A percentile compares a stretch with the other conserved stretches of the same genome.
These are phyloP conservation scores for Pelodiscus sinensis DNA, from an alignment of 2,113 vertebrate genomes.

Conservation along the genomic window DNA sequence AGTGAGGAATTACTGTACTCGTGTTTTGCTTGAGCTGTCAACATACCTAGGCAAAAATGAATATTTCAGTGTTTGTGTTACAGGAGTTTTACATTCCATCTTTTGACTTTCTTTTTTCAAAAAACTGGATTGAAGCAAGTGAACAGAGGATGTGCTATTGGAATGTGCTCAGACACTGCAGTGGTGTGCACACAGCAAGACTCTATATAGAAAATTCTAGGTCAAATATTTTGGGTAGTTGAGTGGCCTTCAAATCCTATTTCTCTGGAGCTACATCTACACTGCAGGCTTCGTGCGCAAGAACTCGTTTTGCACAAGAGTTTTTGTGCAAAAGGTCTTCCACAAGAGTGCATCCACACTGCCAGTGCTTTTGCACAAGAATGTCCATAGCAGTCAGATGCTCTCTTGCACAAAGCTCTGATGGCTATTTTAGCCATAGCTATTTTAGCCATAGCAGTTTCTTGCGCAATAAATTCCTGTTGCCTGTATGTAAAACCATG, in stretches of 20 bases:
- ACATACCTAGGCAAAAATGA: fast-evolving
- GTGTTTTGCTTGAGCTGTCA: neutral
- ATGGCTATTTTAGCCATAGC: no score
- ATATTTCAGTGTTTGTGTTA: neutral
- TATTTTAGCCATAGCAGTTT: no score
- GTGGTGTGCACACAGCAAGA: neutral
- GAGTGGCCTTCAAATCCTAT: neutral
- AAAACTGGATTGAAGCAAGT: neutral
- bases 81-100: neutral
- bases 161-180: neutral
- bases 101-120: neutral
- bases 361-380: no score
- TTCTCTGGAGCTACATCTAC: neutral
- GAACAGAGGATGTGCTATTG: neutral
- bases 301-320: no score
- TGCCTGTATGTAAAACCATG: no score
- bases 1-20: fast-evolving
- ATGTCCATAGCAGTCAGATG: no score
- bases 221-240: neutral
- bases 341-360: no score
- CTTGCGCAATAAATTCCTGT: no score
- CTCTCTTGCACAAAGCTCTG: no score
- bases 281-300: no score
- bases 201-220: neutral
- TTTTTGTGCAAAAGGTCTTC: no score